Base-by-base conservation (phyloP, 1,140 invertebrate genomes). In the Calycopis cecrops region DNA sequence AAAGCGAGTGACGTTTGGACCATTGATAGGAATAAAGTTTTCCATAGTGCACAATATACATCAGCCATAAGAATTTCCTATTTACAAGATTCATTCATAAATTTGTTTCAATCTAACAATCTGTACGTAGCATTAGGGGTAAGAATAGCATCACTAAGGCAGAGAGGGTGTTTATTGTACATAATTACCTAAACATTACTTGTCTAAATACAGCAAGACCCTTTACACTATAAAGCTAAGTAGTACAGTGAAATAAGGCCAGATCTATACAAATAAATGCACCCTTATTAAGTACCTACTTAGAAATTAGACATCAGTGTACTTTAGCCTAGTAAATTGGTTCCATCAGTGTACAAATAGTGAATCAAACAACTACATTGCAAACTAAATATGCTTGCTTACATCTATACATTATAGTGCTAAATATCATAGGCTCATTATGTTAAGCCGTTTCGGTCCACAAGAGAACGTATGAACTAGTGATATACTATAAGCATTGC, bases 1-100 rank as follows among this genome's bases (percentile, higher is more conserved):
- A 76, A 85, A 85, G 82, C 82, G 68, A 85, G 75, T 80, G 79
- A 84, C 81, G 77, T 84, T 85, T 84, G 83, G 80, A 84, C 83
- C 80, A 84, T 86, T 82, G 76, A 81, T 84, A 84, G 82, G 80
- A 86, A 84, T 84, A 67, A 83, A 79, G 77, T 82, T 77, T 84
- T 83, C 80, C 80, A 78, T 82, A 82, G 80, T 83, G 76, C 78
- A 75, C 60, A 70, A 73, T 78, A 76, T 75, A 81, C 72, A 78
- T 77, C 75, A 80, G 76, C 73, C 67, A 72, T 79, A 75, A 79
- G 69, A 78, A 70, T 73, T 28, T 80, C 69, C 65, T 85, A 85
- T 85, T 83, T 85, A 85, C 82, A 83, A 82, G 52, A 54, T 47
- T 17, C 50, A 40, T 44, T 44, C 21, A 44, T 44, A 44, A 44